Conservation (phyloP, 1,140 invertebrate species). For the Drosophila repletoides region DNA sequence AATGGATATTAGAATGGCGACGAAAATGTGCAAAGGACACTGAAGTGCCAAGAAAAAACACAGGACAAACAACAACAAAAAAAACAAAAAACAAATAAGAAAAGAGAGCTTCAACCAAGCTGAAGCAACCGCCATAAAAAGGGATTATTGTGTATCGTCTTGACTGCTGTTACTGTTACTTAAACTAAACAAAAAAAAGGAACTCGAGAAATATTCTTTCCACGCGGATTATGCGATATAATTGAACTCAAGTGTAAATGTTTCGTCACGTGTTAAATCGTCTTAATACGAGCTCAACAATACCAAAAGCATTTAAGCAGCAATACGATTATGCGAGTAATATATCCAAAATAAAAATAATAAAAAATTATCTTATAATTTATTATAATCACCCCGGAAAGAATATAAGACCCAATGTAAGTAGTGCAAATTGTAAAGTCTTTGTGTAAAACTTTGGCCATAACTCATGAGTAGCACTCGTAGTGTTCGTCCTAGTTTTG, state of each 20-base stretch:
- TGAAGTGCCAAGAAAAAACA: constrained; percentile 8
- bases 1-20: constrained; percentile 51
- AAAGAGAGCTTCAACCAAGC: constrained; percentile 26
- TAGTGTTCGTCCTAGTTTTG: constrained; percentile 23
- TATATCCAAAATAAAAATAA: constrained; percentile 7
- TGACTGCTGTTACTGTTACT: background rate
- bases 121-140: constrained; percentile 55
- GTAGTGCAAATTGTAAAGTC: constrained; percentile 30
- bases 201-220: constrained; percentile 51
- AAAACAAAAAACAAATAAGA: constrained; percentile 4
- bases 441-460: constrained; percentile 58
- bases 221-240: constrained; percentile 66
- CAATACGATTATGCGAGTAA: too few species aligned
- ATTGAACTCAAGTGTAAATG: constrained; percentile 66
- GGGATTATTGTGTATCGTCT: constrained; percentile 70
- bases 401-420: constrained; percentile 12
- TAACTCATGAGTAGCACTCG: constrained; percentile 58
- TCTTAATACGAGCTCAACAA: constrained; percentile 3
- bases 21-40: constrained; percentile 20
- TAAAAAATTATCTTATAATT: constrained; percentile 36
- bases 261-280: constrained; percentile 57
- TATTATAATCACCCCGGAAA: constrained; percentile 31
- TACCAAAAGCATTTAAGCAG: background rate
- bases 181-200: constrained; percentile 6
- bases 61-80: background rate